phyloP scores from a whole-genome alignment of 2,113 vertebrate genomes.

The Anser brachyrhynchus region DNA sequence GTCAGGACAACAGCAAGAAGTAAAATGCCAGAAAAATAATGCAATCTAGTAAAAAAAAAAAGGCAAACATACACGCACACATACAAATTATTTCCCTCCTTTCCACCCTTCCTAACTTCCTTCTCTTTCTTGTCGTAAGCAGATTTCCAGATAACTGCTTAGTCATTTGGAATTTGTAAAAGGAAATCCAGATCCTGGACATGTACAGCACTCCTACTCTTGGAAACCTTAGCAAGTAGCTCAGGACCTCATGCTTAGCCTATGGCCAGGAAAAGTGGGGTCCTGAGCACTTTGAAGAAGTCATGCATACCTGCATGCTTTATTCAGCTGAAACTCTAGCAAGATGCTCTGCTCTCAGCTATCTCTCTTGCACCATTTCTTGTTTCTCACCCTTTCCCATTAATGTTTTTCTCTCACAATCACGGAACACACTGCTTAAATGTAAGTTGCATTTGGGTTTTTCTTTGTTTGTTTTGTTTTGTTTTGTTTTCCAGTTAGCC shows the following conservation, averaged over 20 bases:
- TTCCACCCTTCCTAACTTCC: neutral
- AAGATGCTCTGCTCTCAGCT: neutral
- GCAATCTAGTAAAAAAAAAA: neutral
- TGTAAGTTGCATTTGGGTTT: neutral
- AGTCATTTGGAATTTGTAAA: conserved; percentile 37
- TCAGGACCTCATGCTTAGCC: neutral
- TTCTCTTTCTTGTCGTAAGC: conserved; percentile 40
- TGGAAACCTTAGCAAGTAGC: neutral
- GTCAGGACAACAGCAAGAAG: conserved; percentile 21
- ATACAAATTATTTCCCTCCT: neutral
- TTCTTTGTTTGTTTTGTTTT: neutral
- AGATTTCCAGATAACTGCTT: conserved; percentile 54
- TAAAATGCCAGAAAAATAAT: conserved; percentile 19
- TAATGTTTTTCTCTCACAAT: neutral
- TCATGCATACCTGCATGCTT: neutral
- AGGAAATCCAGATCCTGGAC: conserved; percentile 37
- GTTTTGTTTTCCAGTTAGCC: neutral
- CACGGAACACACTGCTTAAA: neutral
- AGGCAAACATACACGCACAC: neutral
- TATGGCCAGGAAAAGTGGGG: neutral
- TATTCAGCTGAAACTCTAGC: neutral
- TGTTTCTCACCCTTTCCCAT: neutral
- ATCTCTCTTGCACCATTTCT: neutral
- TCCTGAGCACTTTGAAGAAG: neutral
- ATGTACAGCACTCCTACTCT: neutral